Percentiles rank a stretch among this genome's conserved stretches.
Conservation (phyloP, 1,140 invertebrate genomes). For the Araneus ventricosus region DNA sequence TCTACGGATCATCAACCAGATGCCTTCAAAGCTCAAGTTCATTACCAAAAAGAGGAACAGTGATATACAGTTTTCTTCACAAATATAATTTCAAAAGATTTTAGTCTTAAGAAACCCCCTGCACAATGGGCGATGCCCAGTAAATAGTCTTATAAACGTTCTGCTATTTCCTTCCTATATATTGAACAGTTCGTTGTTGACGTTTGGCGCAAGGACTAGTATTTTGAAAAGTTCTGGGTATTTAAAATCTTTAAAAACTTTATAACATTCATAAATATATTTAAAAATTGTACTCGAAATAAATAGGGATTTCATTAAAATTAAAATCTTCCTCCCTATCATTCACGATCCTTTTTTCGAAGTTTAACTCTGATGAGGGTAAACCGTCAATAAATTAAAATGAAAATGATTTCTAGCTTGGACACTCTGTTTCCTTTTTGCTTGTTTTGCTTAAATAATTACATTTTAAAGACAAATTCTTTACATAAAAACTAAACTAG, state of each 20-base stretch:
- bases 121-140: not conserved
- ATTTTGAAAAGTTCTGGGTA: not conserved
- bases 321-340: constrained; percentile 61
- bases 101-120: constrained; percentile 70
- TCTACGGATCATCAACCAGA: not conserved
- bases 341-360: not conserved
- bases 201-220: constrained; percentile 13
- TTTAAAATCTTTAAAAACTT: constrained; percentile 21
- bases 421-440: constrained; percentile 25
- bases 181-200: constrained; percentile 68
- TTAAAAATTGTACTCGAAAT: not conserved
- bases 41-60: constrained; percentile 46
- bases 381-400: constrained; percentile 59
- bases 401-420: constrained; percentile 68
- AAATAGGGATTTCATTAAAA: constrained; percentile 65
- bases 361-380: constrained; percentile 59
- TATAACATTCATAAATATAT: not conserved
- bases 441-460: not conserved
- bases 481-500: constrained; percentile 71
- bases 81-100: constrained; percentile 66
- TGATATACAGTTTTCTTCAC: constrained; percentile 42
- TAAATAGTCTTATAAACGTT: constrained; percentile 26
- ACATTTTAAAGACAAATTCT: constrained; percentile 41
- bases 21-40: constrained; percentile 68
- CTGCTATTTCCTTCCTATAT: not conserved